Conservation (phyloP, 64 coral and sea anemone genomes). For the Trachythela sp. region DNA sequence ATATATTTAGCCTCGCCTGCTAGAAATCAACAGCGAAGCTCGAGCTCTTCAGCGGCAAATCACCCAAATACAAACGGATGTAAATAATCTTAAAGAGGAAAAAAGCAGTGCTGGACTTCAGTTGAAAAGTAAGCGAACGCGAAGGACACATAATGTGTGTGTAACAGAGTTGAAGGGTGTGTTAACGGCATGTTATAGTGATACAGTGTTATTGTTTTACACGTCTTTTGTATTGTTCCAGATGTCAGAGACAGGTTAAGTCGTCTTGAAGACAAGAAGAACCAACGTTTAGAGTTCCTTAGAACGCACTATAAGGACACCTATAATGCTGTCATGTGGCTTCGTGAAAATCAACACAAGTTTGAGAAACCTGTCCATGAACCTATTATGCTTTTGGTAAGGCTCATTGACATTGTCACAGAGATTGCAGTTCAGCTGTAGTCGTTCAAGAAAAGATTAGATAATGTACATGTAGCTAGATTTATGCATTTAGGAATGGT, state of each 20-base stretch:
- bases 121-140: slow-evolving; percentile 43
- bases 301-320: slow-evolving; percentile 66
- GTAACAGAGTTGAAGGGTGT: not conserved
- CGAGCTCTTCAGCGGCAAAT: slow-evolving; percentile 63
- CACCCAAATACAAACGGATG: slow-evolving; percentile 69
- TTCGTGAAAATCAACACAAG: slow-evolving; percentile 74
- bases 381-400: slow-evolving; percentile 79
- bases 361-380: slow-evolving; percentile 71
- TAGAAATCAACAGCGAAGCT: slow-evolving; percentile 61
- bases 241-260: slow-evolving; percentile 67
- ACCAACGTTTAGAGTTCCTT: slow-evolving; percentile 65
- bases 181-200: too few relatives aligned
- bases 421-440: too few relatives aligned
- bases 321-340: slow-evolving; percentile 96
- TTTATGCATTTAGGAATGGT: too few relatives aligned
- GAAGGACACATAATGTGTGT: not conserved
- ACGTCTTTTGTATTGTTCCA: slow-evolving; percentile 16
- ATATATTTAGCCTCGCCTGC: slow-evolving; percentile 80
- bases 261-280: slow-evolving; percentile 87
- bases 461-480: too few relatives aligned
- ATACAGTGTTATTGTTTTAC: too few relatives aligned
- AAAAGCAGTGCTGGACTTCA: slow-evolving; percentile 43
- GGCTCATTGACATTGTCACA: not conserved
- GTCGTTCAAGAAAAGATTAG: too few relatives aligned
- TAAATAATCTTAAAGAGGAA: slow-evolving; percentile 54